Evolutionary conservation across 2,113 vertebrate genomes (phyloP), one percentile per base, ranked within the genome.

Genomic region (Tyto alba): DNA sequence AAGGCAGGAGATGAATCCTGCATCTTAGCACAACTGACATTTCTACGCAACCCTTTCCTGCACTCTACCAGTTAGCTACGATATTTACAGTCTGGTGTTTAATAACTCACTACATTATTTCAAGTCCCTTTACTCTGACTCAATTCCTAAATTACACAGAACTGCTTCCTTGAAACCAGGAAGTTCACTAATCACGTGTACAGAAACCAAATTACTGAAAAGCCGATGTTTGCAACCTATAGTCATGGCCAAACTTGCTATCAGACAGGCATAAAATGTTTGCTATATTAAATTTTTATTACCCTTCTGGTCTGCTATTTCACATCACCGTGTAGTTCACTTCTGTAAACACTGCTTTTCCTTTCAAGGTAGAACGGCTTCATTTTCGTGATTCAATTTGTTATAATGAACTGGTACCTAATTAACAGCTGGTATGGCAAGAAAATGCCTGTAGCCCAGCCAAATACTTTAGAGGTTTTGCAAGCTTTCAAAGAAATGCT

Each of bases 71-170:
- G 45, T 36, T 73, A 45, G 41, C 57, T 79, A 60, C 18, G 41
- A 53, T 60, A 92, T 79, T 89, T 89, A 81, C 69, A 69, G 60
- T 59, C 73, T 56, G 43, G 34, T 82, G 48, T 82, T 88, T 73
- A 82, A 38, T n/a, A 95, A 50, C 71, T 77, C 64, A 21, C 8
- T 62, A 27, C 67, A 32, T 94, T 90, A 95, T 82, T 95, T 89
- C 69, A 91, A 81, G 90, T 94, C 88, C 45, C 73, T 93, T 77
- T 43, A 92, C 78, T 77, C 75, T 95, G 95, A 96, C 81, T 96
- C 91, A 91, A 90, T 89, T 94, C 77, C 80, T 81, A 80, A 96
- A 91, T 95, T 93, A 89, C 84, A 94, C 59, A 82, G 69, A 89
- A 85, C 59, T 43, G 36, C 85, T 95, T 96, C 86, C 88, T 82